A percentile compares a stretch with the other conserved stretches of the same genome.
These are phyloP conservation scores for Megatriorchis doriae DNA, from an alignment of 2,113 vertebrate species.

Conservation along the genomic window DNA sequence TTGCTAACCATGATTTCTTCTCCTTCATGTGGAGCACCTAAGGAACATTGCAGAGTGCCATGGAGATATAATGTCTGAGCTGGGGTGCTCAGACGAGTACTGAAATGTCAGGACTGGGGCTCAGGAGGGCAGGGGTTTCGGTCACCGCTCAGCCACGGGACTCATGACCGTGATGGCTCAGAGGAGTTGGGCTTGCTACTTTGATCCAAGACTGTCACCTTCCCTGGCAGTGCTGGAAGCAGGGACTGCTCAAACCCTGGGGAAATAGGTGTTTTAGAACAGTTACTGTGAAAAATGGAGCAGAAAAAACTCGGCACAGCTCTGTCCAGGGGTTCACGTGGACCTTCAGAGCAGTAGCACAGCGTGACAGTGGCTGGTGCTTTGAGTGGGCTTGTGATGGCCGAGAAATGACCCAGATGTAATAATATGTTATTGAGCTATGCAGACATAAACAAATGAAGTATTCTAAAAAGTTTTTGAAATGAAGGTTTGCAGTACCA, in stretches of 20 bases:
- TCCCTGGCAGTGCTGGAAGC: accelerated
- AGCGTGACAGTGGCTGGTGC: accelerated
- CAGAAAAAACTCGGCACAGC: accelerated
- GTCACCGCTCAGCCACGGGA: background rate
- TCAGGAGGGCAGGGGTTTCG: background rate
- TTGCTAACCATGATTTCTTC: background rate
- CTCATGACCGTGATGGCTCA: background rate
- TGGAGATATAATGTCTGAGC: background rate
- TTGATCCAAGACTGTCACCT: background rate
- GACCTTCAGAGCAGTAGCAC: background rate
- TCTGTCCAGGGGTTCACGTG: background rate
- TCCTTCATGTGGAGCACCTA: background rate
- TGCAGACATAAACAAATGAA: background rate
- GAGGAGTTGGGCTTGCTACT: background rate
- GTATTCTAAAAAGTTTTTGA: background rate
- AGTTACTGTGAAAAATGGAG: background rate
- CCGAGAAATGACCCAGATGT: background rate
- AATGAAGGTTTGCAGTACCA: background rate
- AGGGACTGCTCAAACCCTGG: background rate
- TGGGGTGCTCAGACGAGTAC: background rate
- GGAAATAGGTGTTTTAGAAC: background rate
- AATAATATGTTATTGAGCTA: background rate
- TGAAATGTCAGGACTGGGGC: background rate
- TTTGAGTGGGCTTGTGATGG: background rate
- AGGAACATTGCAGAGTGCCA: background rate